These are phyloP conservation scores for Darevskia nairensis DNA, from an alignment of 2,797 vertebrate genomes.

Conservation along the genomic window DNA sequence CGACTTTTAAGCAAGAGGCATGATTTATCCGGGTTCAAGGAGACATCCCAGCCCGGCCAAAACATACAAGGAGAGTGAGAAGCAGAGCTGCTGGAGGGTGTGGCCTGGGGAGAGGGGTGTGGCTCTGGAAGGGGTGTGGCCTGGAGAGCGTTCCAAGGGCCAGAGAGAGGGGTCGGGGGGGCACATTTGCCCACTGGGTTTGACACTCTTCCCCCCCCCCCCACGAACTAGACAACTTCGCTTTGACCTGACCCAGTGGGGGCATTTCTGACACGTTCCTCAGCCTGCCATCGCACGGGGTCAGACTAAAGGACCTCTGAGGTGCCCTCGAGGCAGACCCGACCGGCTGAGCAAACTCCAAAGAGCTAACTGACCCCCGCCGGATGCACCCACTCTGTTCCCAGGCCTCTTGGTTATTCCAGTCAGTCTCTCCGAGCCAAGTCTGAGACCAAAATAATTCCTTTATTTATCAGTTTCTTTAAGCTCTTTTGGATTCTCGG, in stretches of 20 bases:
- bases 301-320: not conserved
- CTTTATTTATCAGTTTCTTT: slow-evolving; percentile 37
- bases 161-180: too few relatives aligned
- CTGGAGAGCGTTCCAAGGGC: not conserved
- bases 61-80: too few relatives aligned
- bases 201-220: too few relatives aligned
- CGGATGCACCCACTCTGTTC: not conserved
- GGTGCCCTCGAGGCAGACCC: not conserved
- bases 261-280: not conserved
- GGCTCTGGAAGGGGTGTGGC: not conserved
- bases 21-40: too few relatives aligned
- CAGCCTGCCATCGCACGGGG: not conserved
- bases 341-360: not conserved
- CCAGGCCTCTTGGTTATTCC: not conserved
- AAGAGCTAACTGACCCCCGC: not conserved
- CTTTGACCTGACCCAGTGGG: not conserved
- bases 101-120: too few relatives aligned
- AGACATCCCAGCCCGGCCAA: too few relatives aligned
- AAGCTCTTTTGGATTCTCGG: slow-evolving; percentile 10
- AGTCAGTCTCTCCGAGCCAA: not conserved
- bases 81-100: too few relatives aligned
- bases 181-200: too few relatives aligned
- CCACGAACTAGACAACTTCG: not conserved
- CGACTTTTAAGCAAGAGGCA: too few relatives aligned
- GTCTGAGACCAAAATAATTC: slow-evolving; percentile 35